Conservation (phyloP, 2,888 invertebrate genomes). For the Eremobia ochroleuca region DNA sequence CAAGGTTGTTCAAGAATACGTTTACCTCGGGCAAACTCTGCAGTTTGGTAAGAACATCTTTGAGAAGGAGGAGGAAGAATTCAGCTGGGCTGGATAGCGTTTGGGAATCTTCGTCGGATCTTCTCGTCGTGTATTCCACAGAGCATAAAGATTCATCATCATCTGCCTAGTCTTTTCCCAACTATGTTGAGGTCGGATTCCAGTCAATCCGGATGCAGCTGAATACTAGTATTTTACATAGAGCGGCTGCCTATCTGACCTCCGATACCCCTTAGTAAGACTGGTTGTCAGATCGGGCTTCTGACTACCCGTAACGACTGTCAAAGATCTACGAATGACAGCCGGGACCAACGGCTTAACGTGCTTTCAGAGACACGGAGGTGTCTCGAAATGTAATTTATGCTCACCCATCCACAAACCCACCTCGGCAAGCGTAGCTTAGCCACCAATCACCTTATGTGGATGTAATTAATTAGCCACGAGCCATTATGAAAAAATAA, state of each 20-base stretch:
- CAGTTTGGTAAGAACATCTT: too few relatives aligned
- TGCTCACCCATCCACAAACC: not conserved
- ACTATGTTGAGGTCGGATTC: not conserved
- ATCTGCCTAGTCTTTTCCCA: too few relatives aligned
- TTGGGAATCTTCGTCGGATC: too few relatives aligned
- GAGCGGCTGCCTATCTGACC: not conserved
- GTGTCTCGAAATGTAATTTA: not conserved
- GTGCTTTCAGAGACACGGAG: not conserved
- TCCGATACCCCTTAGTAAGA: not conserved
- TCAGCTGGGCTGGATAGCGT: too few relatives aligned
- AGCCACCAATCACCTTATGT: not conserved
- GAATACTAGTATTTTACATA: not conserved
- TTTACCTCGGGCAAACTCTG: too few relatives aligned
- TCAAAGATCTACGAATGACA: not conserved
- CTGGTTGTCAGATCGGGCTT: not conserved
- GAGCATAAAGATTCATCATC: too few relatives aligned
- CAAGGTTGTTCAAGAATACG: too few relatives aligned
- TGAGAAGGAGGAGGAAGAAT: too few relatives aligned
- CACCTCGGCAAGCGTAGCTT: too few relatives aligned
- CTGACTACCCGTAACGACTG: not conserved
- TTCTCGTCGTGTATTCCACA: too few relatives aligned
- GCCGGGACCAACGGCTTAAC: not conserved
- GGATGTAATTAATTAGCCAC: not conserved
- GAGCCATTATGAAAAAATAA: not conserved
- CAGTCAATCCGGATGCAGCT: not conserved